A percentile compares a stretch with the other conserved stretches of the same genome.
These are phyloP conservation scores for Coccyzus lansbergi DNA, from an alignment of 2,797 vertebrate species.

Conservation along the genomic window DNA sequence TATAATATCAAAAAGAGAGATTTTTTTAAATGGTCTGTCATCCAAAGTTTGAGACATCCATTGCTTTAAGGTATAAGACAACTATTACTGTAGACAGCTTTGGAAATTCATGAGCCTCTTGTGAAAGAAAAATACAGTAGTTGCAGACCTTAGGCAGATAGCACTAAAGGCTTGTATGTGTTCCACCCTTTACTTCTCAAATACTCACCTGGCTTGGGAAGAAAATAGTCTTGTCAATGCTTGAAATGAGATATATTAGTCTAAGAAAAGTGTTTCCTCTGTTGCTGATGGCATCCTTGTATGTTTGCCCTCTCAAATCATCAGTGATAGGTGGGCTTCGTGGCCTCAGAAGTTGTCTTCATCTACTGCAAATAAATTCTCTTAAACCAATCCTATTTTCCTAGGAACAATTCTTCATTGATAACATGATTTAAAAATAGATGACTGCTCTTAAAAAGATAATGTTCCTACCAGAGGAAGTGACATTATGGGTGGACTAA, in stretches of 20 bases:
- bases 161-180: neutral
- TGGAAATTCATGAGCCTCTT: constrained; percentile 49
- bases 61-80: constrained; percentile 49
- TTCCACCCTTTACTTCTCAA: constrained; percentile 26
- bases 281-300: neutral
- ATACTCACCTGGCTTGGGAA: neutral
- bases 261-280: constrained; percentile 42
- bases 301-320: constrained; percentile 10
- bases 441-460: neutral
- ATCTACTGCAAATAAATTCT: constrained; percentile 24
- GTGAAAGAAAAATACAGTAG: constrained; percentile 47
- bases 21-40: constrained; percentile 49
- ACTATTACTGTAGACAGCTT: constrained; percentile 42
- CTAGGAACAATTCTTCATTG: neutral
- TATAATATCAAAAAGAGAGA: constrained; percentile 33
- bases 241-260: constrained; percentile 53
- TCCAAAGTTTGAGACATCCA: constrained; percentile 36
- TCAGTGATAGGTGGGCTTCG: constrained; percentile 17
- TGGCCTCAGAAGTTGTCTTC: constrained; percentile 26
- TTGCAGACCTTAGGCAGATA: constrained; percentile 33
- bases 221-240: constrained; percentile 45
- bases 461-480: neutral
- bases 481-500: neutral
- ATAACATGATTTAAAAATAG: constrained; percentile 18
- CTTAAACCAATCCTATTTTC: neutral